A percentile compares a stretch with the other conserved stretches of the same genome.
These are phyloP conservation scores for Octodonta nipae DNA, from an alignment of 2,888 invertebrate genomes.

Conservation along the genomic window DNA sequence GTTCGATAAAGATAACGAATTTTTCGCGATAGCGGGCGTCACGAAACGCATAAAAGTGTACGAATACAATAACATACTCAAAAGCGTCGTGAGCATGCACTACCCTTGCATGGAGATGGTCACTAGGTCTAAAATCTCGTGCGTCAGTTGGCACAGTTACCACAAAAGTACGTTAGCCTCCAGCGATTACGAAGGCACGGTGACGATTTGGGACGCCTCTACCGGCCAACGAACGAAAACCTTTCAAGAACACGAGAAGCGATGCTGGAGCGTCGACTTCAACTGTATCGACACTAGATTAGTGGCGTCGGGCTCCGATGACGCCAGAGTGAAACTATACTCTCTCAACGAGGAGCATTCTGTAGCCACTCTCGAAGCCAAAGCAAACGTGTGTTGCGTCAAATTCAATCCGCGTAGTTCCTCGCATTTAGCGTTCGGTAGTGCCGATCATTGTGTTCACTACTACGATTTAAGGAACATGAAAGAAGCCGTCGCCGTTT, in stretches of 20 bases:
- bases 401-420: slow-evolving; percentile 76
- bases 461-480: slow-evolving; percentile 85
- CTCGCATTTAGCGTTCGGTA: slow-evolving; percentile 83
- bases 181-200: slow-evolving; percentile 88
- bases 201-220: slow-evolving; percentile 82
- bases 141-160: slow-evolving; percentile 87
- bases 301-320: slow-evolving; percentile 85
- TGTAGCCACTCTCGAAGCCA: slow-evolving; percentile 77
- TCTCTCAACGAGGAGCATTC: slow-evolving; percentile 76
- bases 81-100: slow-evolving; percentile 79
- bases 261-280: slow-evolving; percentile 94
- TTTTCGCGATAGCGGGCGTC: slow-evolving; percentile 90
- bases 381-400: slow-evolving; percentile 91
- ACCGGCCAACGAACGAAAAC: slow-evolving; percentile 61
- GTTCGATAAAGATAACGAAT: slow-evolving; percentile 91
- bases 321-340: slow-evolving; percentile 86
- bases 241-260: slow-evolving; percentile 82
- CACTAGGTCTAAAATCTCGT: slow-evolving; percentile 85
- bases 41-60: slow-evolving; percentile 89
- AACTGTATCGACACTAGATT: slow-evolving; percentile 79
- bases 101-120: slow-evolving; percentile 86
- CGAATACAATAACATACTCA: slow-evolving; percentile 73
- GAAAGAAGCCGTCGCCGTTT: slow-evolving; percentile 65
- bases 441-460: slow-evolving; percentile 94
- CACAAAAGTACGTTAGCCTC: slow-evolving; percentile 77